Percentiles rank a stretch among this genome's conserved stretches.
These are phyloP conservation scores for Sphecodes monilicornis DNA, from an alignment of 2,888 invertebrate species.

Conservation along the genomic window DNA sequence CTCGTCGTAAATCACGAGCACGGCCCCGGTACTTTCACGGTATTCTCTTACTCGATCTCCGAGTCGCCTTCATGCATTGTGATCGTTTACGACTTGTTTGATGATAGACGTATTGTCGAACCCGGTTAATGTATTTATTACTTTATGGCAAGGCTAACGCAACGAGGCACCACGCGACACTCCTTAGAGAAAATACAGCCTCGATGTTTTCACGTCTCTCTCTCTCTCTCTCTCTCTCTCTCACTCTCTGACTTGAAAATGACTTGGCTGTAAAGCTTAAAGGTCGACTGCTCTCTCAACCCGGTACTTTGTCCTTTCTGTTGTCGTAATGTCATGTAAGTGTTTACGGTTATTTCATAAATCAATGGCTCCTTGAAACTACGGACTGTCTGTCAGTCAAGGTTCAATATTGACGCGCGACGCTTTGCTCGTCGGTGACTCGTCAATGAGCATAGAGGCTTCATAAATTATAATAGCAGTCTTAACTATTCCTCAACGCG, in stretches of 20 bases:
- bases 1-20: conserved; percentile 65
- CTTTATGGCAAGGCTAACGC: conserved; percentile 71
- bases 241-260: conserved; percentile 15
- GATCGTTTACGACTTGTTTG: conserved; percentile 79
- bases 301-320: not conserved
- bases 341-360: not conserved
- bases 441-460: not conserved
- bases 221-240: not conserved
- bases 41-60: conserved; percentile 43
- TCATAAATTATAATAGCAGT: not conserved
- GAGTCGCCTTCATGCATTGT: conserved; percentile 70
- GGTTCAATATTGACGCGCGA: not conserved
- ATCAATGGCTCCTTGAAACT: not conserved
- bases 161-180: conserved; percentile 64
- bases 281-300: not conserved
- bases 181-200: conserved; percentile 34
- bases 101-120: conserved; percentile 72
- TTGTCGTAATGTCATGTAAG: not conserved
- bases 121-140: conserved; percentile 80
- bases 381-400: not conserved
- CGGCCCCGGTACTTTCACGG: conserved; percentile 38
- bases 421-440: not conserved
- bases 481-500: not conserved
- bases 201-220: not conserved
- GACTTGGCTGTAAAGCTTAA: conserved; percentile 23